Evolutionary conservation across 2,888 invertebrate species (phyloP), one percentile per base, ranked within the genome.

Genomic region (Deilephila elpenor): DNA sequence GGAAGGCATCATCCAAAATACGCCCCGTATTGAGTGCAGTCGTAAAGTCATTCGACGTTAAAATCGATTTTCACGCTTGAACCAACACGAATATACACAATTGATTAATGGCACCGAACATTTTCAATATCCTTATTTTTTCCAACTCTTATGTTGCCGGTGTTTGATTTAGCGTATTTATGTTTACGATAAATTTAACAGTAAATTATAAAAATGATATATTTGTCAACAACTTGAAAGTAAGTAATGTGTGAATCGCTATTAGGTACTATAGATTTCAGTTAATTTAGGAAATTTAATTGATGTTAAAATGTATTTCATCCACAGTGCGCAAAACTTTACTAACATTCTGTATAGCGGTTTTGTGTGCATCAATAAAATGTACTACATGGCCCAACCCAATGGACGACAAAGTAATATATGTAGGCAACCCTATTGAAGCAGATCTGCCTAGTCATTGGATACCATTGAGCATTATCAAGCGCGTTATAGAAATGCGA

Each of bases 41-140:
- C 80, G 82, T 87, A 87, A 90, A 89, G 62, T 76, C 83, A 83
- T 76, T 80, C 79, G 78, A 80, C 83, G 75, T 79, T 85, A 80
- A 87, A 90, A 88, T 86, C 76, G 79, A 86, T 88, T 89, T 89
- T 88, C 83, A 88, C 80, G 88, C 87, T 78, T 86, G 84, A 85
- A 79, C 75, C 77, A 77, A 70, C 77, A 79, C 79, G 78, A 79
- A 78, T 78, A 78, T 78, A 73, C 75, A 78, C 74, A 75, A 77
- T 75, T 73, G 74, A 75, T 75, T 71, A 70, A 70, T 77, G 75
- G 8, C 37, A 4, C 20, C 20, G 34, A 72, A 59, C 64, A 37
- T 59, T 25, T 20, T 59, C 56, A 34, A 34, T 56, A 59, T 44
- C 11, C 19, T 37, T 29, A 19, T 59, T 59, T 73, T 59, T 59